phyloP scores from a whole-genome alignment of 2,888 invertebrate genomes.

The Ormyrus pomaceus region DNA sequence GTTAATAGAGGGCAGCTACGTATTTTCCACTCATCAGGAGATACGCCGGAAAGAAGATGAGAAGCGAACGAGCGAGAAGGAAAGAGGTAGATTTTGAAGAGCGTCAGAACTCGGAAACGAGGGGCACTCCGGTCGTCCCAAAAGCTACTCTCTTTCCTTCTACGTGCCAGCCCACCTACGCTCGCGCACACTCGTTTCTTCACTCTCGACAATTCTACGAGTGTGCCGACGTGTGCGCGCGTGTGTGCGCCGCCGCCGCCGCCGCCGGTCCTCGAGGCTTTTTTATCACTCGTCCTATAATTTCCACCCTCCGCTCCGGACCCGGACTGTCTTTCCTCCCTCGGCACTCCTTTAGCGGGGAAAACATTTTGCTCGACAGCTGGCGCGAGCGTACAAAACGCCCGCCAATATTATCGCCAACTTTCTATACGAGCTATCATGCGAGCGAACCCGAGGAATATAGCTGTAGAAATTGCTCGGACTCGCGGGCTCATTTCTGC shows the following conservation, averaged over 20 bases:
- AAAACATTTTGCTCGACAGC: constrained; percentile 46
- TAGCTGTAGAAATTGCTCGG: neutral
- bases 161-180: constrained; percentile 33
- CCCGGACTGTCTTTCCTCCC: neutral
- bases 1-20: too few relatives aligned
- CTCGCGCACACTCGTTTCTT: neutral
- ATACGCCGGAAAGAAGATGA: neutral
- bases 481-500: neutral
- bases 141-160: constrained; percentile 54
- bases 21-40: too few relatives aligned
- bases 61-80: neutral
- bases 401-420: constrained; percentile 43
- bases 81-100: constrained; percentile 51
- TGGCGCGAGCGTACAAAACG: constrained; percentile 35
- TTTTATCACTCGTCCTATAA: constrained; percentile 47
- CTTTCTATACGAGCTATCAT: neutral
- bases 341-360: constrained; percentile 13
- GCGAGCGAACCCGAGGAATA: neutral
- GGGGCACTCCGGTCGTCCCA: constrained; percentile 59
- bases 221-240: neutral
- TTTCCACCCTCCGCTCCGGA: constrained; percentile 19
- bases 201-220: neutral
- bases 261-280: constrained; percentile 33
- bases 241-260: neutral
- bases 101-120: constrained; percentile 62